phyloP scores from a whole-genome alignment of 2,797 vertebrate genomes.

The Xenops minutus region DNA sequence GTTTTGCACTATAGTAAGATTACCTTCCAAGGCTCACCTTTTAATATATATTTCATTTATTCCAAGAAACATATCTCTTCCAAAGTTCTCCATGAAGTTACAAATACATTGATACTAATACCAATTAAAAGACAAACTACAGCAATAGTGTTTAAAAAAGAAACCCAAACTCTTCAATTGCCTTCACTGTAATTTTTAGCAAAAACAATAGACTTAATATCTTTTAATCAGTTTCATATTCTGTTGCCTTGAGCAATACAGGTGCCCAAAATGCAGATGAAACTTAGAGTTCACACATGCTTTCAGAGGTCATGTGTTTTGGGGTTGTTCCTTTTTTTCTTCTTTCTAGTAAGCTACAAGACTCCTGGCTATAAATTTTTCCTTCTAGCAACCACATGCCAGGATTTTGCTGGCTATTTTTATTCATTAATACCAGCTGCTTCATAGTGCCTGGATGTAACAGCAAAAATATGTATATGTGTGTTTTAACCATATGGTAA shows the following conservation, averaged over 20 bases:
- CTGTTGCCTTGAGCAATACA: conserved; percentile 61
- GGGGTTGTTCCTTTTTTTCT: not conserved
- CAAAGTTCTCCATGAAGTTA: not conserved
- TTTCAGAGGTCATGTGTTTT: conserved; percentile 46
- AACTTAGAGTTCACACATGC: conserved; percentile 46
- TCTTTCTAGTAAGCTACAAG: conserved; percentile 52
- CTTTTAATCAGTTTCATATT: conserved; percentile 37
- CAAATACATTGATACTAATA: not conserved
- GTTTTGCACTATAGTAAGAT: not conserved
- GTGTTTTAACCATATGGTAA: conserved; percentile 70
- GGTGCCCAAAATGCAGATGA: conserved; percentile 53
- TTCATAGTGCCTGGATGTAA: conserved; percentile 68
- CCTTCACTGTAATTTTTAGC: conserved; percentile 11
- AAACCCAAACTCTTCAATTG: not conserved
- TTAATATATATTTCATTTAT: not conserved
- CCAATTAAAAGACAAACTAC: not conserved
- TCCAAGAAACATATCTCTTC: not conserved
- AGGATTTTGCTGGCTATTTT: conserved; percentile 69
- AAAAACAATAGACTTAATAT: conserved; percentile 53
- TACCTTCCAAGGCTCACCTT: not conserved
- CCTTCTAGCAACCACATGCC: conserved; percentile 63
- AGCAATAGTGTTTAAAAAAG: not conserved
- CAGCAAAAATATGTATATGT: conserved; percentile 64
- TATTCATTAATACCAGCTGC: conserved; percentile 78
- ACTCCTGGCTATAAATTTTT: conserved; percentile 69